Evolutionary conservation across 2,888 invertebrate genomes (phyloP).

Genomic region (Tholera decimalis): DNA sequence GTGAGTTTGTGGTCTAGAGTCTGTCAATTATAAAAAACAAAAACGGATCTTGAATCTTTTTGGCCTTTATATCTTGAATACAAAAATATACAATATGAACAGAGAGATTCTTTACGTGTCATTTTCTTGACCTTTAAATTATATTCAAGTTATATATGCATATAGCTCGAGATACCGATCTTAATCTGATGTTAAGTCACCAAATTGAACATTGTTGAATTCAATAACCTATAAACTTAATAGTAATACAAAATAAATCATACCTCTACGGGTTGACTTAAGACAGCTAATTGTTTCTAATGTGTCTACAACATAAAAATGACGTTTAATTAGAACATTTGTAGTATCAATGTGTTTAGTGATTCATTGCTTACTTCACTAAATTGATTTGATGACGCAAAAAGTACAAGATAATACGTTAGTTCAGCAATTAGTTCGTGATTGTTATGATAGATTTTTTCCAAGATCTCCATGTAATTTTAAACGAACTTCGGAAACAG

Average conservation of each 20-base stretch:
- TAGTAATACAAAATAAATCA: constrained; percentile 42
- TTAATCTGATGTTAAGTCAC: background rate
- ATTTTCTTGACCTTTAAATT: too few species aligned
- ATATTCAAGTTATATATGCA: background rate
- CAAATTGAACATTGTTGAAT: constrained; percentile 15
- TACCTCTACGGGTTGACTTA: constrained; percentile 25
- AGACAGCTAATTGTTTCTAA: constrained; percentile 29
- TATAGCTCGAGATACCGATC: background rate
- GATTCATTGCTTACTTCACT: constrained; percentile 54
- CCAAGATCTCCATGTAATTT: background rate
- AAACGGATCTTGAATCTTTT: too few species aligned
- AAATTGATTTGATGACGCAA: constrained; percentile 51
- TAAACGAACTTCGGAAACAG: background rate
- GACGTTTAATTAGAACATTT: constrained; percentile 58
- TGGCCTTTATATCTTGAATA: too few species aligned
- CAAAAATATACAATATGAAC: too few species aligned
- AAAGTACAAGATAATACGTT: constrained; percentile 18
- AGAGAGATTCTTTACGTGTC: too few species aligned
- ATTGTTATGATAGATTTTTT: constrained; percentile 28
- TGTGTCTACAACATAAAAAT: constrained; percentile 34
- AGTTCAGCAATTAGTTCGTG: constrained; percentile 14
- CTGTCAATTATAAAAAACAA: too few species aligned
- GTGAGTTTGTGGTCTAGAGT: too few species aligned
- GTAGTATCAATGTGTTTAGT: constrained; percentile 46
- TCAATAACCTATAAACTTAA: background rate